Evolutionary conservation across 1,140 invertebrate species (phyloP).

Genomic region (Panagrolaimus sp.): DNA sequence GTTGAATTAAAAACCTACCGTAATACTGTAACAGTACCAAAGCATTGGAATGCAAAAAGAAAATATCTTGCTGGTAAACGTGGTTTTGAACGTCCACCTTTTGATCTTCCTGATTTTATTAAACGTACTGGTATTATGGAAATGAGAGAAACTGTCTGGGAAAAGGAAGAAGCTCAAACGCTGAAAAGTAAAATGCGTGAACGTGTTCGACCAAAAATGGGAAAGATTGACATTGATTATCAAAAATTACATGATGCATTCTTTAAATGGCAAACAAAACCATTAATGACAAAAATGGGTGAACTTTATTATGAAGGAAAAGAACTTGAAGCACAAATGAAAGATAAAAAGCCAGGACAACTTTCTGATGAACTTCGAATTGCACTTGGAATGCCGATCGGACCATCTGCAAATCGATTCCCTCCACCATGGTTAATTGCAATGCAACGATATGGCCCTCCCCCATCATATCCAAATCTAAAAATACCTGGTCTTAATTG

Average conservation of each 20-base stretch:
- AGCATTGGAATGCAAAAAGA: slow-evolving; percentile 98
- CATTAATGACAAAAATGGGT: slow-evolving; percentile 94
- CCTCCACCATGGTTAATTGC: slow-evolving; percentile 99
- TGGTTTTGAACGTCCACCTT: slow-evolving; percentile 97
- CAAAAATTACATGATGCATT: slow-evolving; percentile 99
- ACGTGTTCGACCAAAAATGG: slow-evolving; percentile 88
- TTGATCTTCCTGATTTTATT: slow-evolving; percentile 96
- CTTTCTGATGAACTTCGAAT: slow-evolving; percentile 88
- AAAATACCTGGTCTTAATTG: slow-evolving; percentile 90
- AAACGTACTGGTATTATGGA: slow-evolving; percentile 99
- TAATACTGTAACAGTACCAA: slow-evolving; percentile 89
- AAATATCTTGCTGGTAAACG: slow-evolving; percentile 93
- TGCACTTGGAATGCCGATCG: slow-evolving; percentile 95
- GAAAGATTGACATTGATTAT: slow-evolving; percentile 99
- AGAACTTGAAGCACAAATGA: slow-evolving; percentile 93
- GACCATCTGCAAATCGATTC: slow-evolving; percentile 67
- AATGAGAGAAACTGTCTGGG: slow-evolving; percentile 95
- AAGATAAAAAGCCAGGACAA: slow-evolving; percentile 97
- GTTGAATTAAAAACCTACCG: slow-evolving; percentile 81
- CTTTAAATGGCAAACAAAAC: slow-evolving; percentile 99
- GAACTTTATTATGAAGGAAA: slow-evolving; percentile 99
- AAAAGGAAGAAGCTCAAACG: slow-evolving; percentile 82
- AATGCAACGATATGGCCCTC: slow-evolving; percentile 97
- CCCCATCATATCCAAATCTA: slow-evolving; percentile 95
- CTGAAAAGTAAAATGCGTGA: slow-evolving; percentile 98